Conservation (phyloP, 1,140 invertebrate genomes). For the Antheraea mylitta region DNA sequence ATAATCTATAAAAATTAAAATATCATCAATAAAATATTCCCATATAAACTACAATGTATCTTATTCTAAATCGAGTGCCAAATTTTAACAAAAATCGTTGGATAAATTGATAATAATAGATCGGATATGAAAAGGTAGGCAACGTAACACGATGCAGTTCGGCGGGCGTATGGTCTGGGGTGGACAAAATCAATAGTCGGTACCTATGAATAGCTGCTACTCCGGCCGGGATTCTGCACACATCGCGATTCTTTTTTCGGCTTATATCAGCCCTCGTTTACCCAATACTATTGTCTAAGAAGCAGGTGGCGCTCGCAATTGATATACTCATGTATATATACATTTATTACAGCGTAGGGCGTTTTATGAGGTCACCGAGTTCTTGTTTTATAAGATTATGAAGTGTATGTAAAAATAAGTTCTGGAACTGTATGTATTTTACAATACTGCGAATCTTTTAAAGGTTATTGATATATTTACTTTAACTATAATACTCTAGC, state of each 20-base stretch:
- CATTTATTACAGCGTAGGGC: neutral
- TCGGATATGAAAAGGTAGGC: conserved; percentile 52
- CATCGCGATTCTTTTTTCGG: conserved; percentile 65
- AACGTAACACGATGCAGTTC: conserved; percentile 49
- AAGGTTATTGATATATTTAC: no score
- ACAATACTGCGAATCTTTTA: no score
- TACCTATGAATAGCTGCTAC: conserved; percentile 63
- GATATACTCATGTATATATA: neutral
- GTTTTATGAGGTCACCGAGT: neutral
- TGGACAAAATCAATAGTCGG: conserved; percentile 75
- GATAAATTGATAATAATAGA: conserved; percentile 48
- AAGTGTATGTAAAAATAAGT: no score
- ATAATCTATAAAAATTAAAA: no score
- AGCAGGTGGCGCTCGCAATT: conserved; percentile 34
- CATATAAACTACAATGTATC: no score
- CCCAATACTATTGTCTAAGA: conserved; percentile 44
- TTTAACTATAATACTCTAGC: no score
- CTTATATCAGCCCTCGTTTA: conserved; percentile 46
- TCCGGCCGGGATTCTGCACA: conserved; percentile 59
- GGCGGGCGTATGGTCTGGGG: conserved; percentile 60
- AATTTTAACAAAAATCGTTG: neutral
- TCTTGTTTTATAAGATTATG: no score
- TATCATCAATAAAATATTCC: no score
- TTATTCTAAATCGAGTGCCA: neutral
- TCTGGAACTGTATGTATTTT: no score